phyloP scores from a whole-genome alignment of 2,888 invertebrate species.

The Trichogramma evanescens region DNA sequence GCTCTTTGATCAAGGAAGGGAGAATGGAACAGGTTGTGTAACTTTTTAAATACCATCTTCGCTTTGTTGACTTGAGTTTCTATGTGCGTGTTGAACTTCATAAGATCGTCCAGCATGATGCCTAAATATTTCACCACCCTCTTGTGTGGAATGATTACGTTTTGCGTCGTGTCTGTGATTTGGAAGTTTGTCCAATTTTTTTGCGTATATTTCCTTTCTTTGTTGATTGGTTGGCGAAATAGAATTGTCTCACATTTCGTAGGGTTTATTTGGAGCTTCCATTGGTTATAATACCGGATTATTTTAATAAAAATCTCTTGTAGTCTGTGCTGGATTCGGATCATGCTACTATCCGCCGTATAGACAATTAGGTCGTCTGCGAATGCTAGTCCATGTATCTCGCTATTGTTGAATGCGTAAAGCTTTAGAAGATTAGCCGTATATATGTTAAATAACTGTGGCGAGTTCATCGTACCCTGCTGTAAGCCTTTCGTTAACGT shows the following conservation, averaged over 20 bases:
- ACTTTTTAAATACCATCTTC: slow-evolving; percentile 15
- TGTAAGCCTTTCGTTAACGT: slow-evolving; percentile 15
- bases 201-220: not conserved
- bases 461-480: slow-evolving; percentile 21
- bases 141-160: slow-evolving; percentile 11
- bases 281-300: slow-evolving; percentile 2
- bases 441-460: slow-evolving; percentile 22
- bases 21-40: slow-evolving; percentile 19
- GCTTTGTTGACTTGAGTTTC: slow-evolving; percentile 22
- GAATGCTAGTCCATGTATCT: not conserved
- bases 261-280: slow-evolving; percentile 13
- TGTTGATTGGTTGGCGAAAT: slow-evolving; percentile 1
- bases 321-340: not conserved
- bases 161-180: not conserved
- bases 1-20: slow-evolving; percentile 10
- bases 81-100: slow-evolving; percentile 17
- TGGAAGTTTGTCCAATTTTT: not conserved
- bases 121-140: slow-evolving; percentile 23
- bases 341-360: not conserved
- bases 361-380: slow-evolving; percentile 13
- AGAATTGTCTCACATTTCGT: slow-evolving; percentile 16
- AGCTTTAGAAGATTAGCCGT: slow-evolving; percentile 14
- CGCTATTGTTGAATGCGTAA: slow-evolving; percentile 7
- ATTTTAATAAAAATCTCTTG: slow-evolving; percentile 11
- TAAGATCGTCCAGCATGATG: slow-evolving; percentile 15